phyloP scores from a whole-genome alignment of 1,140 invertebrate species.

The Cotesia glomerata region DNA sequence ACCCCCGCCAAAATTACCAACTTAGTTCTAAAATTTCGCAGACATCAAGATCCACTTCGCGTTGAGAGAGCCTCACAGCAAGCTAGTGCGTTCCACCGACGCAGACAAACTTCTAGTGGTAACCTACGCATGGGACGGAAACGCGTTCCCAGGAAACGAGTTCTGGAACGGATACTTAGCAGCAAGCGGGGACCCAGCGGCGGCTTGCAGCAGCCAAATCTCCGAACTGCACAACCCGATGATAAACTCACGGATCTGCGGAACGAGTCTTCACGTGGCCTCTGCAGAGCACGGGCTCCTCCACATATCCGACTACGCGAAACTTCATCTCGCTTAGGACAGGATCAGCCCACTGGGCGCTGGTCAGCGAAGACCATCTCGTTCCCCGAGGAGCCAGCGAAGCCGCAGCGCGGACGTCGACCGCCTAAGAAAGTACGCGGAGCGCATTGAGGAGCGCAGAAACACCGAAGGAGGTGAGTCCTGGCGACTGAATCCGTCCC shows the following conservation, averaged over 20 bases:
- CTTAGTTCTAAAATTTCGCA: too few relatives aligned
- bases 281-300: slow-evolving; percentile 60
- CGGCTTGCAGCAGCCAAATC: slow-evolving; percentile 67
- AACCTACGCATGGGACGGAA: slow-evolving; percentile 74
- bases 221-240: slow-evolving; percentile 67
- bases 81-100: slow-evolving; percentile 47
- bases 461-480: slow-evolving; percentile 46
- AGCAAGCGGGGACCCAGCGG: slow-evolving; percentile 69
- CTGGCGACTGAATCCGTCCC: slow-evolving; percentile 30
- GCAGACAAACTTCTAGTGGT: slow-evolving; percentile 67
- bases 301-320: slow-evolving; percentile 63
- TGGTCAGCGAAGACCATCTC: slow-evolving; percentile 48
- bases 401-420: slow-evolving; percentile 54
- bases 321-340: slow-evolving; percentile 55
- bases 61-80: slow-evolving; percentile 55
- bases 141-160: slow-evolving; percentile 68
- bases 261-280: slow-evolving; percentile 63
- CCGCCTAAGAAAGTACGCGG: slow-evolving; percentile 50
- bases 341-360: slow-evolving; percentile 47
- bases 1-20: too few relatives aligned
- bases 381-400: slow-evolving; percentile 51
- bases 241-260: slow-evolving; percentile 63
- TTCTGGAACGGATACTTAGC: slow-evolving; percentile 54
- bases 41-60: slow-evolving; percentile 57
- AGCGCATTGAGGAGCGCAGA: slow-evolving; percentile 47